Evolutionary conservation across 2,888 invertebrate genomes (phyloP).

Genomic region (Neocrepidodera transversa): DNA sequence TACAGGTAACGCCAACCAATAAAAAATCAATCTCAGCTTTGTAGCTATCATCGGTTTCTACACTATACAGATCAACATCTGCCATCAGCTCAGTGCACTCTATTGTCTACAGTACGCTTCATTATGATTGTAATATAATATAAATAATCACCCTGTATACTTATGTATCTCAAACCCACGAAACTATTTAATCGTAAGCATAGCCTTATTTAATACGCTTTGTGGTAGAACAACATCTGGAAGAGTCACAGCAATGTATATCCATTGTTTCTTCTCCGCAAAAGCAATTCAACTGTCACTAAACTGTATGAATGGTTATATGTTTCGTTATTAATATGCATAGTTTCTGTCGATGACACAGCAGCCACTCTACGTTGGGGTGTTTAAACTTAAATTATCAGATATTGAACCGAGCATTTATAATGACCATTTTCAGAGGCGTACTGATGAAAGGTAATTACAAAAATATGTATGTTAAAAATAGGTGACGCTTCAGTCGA

Average conservation of each 20-base stretch:
- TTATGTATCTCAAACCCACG: background rate
- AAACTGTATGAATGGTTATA: slow-evolving; percentile 29
- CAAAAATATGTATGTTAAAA: too few relatives aligned
- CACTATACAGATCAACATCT: too few relatives aligned
- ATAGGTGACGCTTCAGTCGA: too few relatives aligned
- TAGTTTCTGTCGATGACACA: slow-evolving; percentile 37
- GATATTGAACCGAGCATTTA: slow-evolving; percentile 18
- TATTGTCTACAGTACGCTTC: too few relatives aligned
- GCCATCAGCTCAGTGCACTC: too few relatives aligned
- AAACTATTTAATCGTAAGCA: background rate
- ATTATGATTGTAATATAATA: too few relatives aligned
- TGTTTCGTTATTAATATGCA: slow-evolving; percentile 31
- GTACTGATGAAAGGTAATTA: background rate
- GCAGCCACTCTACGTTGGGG: slow-evolving; percentile 16
- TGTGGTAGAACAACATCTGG: slow-evolving; percentile 20
- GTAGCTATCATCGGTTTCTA: too few relatives aligned
- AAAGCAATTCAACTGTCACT: slow-evolving; percentile 34
- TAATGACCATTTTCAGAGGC: background rate
- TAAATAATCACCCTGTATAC: too few relatives aligned
- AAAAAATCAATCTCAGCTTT: too few relatives aligned
- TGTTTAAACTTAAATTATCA: slow-evolving; percentile 29
- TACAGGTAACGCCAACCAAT: too few relatives aligned
- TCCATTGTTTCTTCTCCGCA: slow-evolving; percentile 29
- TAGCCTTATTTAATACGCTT: slow-evolving; percentile 4
- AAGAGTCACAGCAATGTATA: slow-evolving; percentile 29